phyloP scores from a whole-genome alignment of 2,888 invertebrate genomes.

The Bombyx huttoni region DNA sequence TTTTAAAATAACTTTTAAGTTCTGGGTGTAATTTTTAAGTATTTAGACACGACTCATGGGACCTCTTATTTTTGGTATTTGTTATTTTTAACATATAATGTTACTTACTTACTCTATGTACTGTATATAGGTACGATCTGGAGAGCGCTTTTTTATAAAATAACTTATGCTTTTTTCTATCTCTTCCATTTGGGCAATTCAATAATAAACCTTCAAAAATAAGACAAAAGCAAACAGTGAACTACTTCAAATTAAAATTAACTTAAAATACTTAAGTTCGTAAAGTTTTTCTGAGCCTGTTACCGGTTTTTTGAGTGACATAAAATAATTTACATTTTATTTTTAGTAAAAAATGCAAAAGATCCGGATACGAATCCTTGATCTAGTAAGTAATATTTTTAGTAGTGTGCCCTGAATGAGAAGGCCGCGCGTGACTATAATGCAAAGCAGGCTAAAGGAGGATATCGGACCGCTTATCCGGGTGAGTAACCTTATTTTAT shows the following conservation, averaged over 20 bases:
- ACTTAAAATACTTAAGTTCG: too few relatives aligned
- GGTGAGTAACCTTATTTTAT: conserved; percentile 19
- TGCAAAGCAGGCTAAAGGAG: conserved; percentile 38
- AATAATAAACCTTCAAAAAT: too few relatives aligned
- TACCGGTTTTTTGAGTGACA: background rate
- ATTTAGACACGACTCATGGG: too few relatives aligned
- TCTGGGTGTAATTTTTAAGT: too few relatives aligned
- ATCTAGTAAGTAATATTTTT: conserved; percentile 36
- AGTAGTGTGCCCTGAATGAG: conserved; percentile 23
- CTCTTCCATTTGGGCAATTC: too few relatives aligned
- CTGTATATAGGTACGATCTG: too few relatives aligned
- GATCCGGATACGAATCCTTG: conserved; percentile 16
- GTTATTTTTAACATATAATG: too few relatives aligned
- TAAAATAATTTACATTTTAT: background rate
- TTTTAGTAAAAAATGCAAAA: conserved; percentile 1
- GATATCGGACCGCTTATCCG: conserved; percentile 53
- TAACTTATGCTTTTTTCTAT: too few relatives aligned
- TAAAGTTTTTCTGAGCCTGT: background rate
- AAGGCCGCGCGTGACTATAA: conserved; percentile 51
- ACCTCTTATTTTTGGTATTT: too few relatives aligned
- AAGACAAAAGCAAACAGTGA: background rate
- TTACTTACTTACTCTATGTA: too few relatives aligned
- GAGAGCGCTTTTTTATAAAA: too few relatives aligned
- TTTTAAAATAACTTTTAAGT: too few relatives aligned
- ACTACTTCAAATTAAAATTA: background rate